Base-by-base conservation (phyloP, 2,888 invertebrate genomes). In the Stenurella melanura region DNA sequence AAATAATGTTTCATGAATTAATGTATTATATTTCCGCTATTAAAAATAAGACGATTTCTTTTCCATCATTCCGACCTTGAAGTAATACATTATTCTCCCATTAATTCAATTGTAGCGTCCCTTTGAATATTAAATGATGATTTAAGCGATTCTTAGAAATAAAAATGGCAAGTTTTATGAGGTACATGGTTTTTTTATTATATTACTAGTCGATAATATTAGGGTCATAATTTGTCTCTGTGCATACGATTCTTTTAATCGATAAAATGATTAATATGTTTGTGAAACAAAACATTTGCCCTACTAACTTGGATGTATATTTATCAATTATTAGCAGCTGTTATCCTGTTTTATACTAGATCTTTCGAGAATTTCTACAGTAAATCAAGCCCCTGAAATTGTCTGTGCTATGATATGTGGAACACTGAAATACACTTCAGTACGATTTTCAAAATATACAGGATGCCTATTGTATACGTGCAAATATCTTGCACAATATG, bases 61-160 rank as follows among this genome's bases (percentile, higher is more conserved):
- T 57, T 12, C 57, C 58, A 70, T 58, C 30, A 34, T 19, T 2
- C 17, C 4, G 69, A 19, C 69, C 69, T 70, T 70, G 69, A 64
- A 15, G 2, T 30, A 6, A 68, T 3, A 57, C 68, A 70, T 69
- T 57, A 15, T 57, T 68, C 21, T 21, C 19, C 38, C 19, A 70
- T 70, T 68, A 70, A 58, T 58, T 70, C 58, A 57, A 50, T 50
- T 30, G 19, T 17, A n/a, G 56, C 68, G 17, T 1, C 12, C 54
- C 56, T 18, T 42, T 58, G 69, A 70, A 70, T 70, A 70, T 21
- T 21, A 58, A 70, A 58, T 57, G 10, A 26, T 56, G 26, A 63
- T 38, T 68, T 68, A 70, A 70, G 38, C n/a, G 38, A 57, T 70
- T 69, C 69, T 56, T 58, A 58, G 58, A 60, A 70, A 18, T 57